These are phyloP conservation scores for Cremastinae sp. DNA, from an alignment of 2,888 invertebrate genomes.

Conservation along the genomic window DNA sequence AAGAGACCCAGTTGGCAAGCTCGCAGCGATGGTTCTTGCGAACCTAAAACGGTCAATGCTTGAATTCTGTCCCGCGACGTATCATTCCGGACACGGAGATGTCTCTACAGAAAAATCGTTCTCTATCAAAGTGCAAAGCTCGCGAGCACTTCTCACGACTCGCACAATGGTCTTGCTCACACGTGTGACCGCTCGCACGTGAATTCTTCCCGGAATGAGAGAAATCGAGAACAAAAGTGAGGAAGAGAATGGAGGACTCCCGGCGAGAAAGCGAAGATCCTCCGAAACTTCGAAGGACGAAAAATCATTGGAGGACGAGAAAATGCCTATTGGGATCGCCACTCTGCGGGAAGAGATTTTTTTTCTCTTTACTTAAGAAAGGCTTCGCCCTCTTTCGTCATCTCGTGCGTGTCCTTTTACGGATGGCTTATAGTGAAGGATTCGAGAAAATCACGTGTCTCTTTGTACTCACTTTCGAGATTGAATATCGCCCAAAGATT, in stretches of 20 bases:
- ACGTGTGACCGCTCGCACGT: slow-evolving; percentile 35
- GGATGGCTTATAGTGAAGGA: slow-evolving; percentile 71
- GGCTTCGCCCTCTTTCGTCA: slow-evolving; percentile 63
- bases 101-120: slow-evolving; percentile 3
- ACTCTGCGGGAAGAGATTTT: slow-evolving; percentile 70
- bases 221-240: slow-evolving; percentile 41
- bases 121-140: slow-evolving; percentile 58
- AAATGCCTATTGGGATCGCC: slow-evolving; percentile 73
- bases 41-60: slow-evolving; percentile 51
- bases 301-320: slow-evolving; percentile 59
- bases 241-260: slow-evolving; percentile 26
- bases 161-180: slow-evolving; percentile 38
- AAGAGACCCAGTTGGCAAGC: slow-evolving; percentile 58
- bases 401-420: slow-evolving; percentile 74
- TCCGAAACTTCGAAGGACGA: slow-evolving; percentile 35
- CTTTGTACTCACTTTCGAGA: slow-evolving; percentile 40
- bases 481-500: slow-evolving; percentile 63
- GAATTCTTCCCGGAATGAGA: slow-evolving; percentile 33
- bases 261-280: slow-evolving; percentile 43
- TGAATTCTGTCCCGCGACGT: slow-evolving; percentile 16
- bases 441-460: slow-evolving; percentile 68
- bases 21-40: slow-evolving; percentile 21
- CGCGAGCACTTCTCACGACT: slow-evolving; percentile 62
- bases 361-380: slow-evolving; percentile 65
- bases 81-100: neutral